phyloP scores from a whole-genome alignment of 2,797 vertebrate genomes.

The Hypotaenidia philippensis region DNA sequence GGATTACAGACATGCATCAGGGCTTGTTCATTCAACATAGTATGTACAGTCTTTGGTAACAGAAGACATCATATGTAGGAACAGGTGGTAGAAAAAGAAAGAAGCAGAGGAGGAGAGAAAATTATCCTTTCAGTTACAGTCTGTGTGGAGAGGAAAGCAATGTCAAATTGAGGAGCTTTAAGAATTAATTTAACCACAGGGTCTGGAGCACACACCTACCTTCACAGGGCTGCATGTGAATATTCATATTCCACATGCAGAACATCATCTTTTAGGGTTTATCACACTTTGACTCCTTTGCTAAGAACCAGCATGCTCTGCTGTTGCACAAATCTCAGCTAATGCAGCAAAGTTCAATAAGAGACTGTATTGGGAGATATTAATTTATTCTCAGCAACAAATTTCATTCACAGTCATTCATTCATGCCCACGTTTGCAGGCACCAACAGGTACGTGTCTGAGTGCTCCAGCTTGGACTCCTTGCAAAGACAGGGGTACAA shows the following conservation, averaged over 20 bases:
- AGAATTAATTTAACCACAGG: constrained; percentile 53
- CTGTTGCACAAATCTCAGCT: neutral
- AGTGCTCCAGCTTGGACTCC: neutral
- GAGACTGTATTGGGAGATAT: neutral
- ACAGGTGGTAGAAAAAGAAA: constrained; percentile 55
- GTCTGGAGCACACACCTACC: constrained; percentile 15
- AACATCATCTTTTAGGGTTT: neutral
- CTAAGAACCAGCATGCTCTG: neutral
- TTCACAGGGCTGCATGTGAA: neutral
- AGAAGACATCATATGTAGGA: constrained; percentile 34
- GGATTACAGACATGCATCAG: neutral
- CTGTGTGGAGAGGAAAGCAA: constrained; percentile 9
- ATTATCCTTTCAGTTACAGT: constrained; percentile 47
- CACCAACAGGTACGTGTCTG: neutral
- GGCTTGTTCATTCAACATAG: neutral
- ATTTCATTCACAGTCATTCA: neutral
- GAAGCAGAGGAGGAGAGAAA: constrained; percentile 58
- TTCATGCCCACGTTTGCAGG: neutral
- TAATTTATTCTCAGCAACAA: neutral
- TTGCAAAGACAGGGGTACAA: neutral
- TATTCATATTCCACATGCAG: neutral
- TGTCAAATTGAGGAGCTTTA: constrained; percentile 38
- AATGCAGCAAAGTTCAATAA: neutral
- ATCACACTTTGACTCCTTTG: neutral
- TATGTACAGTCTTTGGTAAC: neutral